Conservation (phyloP, 2,888 invertebrate species). For the Drosophila siamana region DNA sequence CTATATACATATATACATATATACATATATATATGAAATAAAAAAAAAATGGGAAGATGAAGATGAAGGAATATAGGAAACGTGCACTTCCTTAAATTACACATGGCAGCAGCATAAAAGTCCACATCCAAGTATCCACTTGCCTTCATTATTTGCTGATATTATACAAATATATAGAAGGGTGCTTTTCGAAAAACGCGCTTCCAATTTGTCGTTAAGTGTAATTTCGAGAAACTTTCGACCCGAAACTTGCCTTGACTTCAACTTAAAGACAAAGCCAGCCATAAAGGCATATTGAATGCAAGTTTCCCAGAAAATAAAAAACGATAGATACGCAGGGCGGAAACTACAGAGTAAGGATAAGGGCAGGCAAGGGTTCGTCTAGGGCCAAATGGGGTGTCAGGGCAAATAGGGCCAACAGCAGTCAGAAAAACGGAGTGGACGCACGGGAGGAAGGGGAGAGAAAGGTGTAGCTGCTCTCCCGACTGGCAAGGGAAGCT, state of each 20-base stretch:
- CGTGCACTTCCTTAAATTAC: slow-evolving; percentile 19
- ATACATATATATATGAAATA: not conserved
- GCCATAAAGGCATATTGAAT: slow-evolving; percentile 48
- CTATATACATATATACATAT: not conserved
- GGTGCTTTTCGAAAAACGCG: slow-evolving; percentile 1
- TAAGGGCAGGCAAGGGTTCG: slow-evolving; percentile 36
- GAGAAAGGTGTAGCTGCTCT: too few relatives aligned
- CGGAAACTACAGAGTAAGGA: too few relatives aligned
- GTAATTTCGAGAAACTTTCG: slow-evolving; percentile 24
- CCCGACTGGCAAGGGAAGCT: too few relatives aligned
- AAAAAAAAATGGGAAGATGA: not conserved
- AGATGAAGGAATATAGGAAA: too few relatives aligned
- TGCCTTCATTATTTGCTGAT: slow-evolving; percentile 5
- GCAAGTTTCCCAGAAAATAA: slow-evolving; percentile 37
- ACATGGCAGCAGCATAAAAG: slow-evolving; percentile 10
- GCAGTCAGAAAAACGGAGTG: too few relatives aligned
- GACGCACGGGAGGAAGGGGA: too few relatives aligned
- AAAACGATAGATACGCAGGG: not conserved
- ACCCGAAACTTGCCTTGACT: slow-evolving; percentile 18
- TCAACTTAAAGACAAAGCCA: slow-evolving; percentile 34
- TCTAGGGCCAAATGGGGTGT: slow-evolving; percentile 19
- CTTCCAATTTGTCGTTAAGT: slow-evolving; percentile 9
- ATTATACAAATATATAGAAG: not conserved
- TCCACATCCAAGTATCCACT: slow-evolving; percentile 6
- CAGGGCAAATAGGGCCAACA: not conserved